A percentile compares a stretch with the other conserved stretches of the same genome.
phyloP scores from a whole-genome alignment of 2,113 vertebrate species.

The Pseudopipra pipra region DNA sequence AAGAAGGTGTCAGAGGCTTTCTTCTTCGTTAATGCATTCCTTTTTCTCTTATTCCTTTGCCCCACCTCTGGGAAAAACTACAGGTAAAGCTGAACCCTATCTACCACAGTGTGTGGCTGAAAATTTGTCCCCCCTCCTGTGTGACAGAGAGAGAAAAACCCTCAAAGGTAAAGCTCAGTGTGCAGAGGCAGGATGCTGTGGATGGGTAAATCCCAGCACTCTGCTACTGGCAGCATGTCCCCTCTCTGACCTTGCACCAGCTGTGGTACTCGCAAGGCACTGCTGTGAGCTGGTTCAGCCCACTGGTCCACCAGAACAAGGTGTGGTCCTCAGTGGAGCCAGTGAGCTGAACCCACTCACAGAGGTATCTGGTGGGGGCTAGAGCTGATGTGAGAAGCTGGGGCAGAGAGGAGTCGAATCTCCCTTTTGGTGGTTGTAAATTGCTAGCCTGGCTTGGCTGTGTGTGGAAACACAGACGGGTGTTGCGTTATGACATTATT shows the following conservation, averaged over 20 bases:
- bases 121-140: background rate
- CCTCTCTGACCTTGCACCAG: background rate
- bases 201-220: background rate
- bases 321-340: fast-evolving
- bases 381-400: background rate
- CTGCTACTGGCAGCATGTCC: background rate
- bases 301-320: fast-evolving
- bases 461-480: fast-evolving
- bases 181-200: background rate
- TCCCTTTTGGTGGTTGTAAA: background rate
- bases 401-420: background rate
- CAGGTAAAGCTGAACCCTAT: background rate
- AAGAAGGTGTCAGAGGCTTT: conserved; percentile 4
- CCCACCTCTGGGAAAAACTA: background rate
- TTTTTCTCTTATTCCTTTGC: background rate
- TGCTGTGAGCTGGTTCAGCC: background rate
- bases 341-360: fast-evolving
- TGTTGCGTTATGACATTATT: background rate
- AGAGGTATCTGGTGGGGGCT: background rate
- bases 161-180: background rate
- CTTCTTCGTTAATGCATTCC: background rate
- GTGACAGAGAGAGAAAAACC: background rate
- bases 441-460: background rate
- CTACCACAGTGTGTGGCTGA: background rate
- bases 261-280: background rate